phyloP scores from a whole-genome alignment of 2,888 invertebrate genomes.

The Pachymerium ferrugineum region DNA sequence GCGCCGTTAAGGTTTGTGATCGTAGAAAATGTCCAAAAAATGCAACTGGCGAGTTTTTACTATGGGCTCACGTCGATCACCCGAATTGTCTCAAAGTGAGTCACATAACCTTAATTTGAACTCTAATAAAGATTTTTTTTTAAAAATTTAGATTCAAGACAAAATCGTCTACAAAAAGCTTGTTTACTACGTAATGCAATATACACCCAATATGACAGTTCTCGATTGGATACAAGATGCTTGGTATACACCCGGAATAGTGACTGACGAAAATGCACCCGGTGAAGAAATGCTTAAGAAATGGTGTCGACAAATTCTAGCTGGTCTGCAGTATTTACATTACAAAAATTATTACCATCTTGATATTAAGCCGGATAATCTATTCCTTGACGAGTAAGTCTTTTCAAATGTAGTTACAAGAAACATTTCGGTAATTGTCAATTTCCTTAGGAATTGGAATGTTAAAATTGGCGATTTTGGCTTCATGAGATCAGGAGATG shows the following conservation, averaged over 20 bases:
- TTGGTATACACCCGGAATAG: background rate
- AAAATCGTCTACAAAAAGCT: background rate
- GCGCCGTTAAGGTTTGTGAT: conserved; percentile 16
- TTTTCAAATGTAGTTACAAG: too few species aligned
- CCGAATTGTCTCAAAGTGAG: conserved; percentile 3
- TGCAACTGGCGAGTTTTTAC: background rate
- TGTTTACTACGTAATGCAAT: conserved; percentile 12
- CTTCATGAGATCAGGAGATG: background rate
- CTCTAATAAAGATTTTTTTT: background rate
- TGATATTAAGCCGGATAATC: conserved; percentile 29
- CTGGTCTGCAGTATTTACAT: conserved; percentile 9
- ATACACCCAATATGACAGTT: background rate
- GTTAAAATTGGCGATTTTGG: conserved; percentile 25
- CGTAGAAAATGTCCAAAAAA: background rate
- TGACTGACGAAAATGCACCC: background rate
- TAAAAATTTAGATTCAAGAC: background rate
- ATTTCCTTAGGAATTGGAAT: conserved; percentile 1
- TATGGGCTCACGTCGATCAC: conserved; percentile 16
- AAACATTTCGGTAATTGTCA: background rate
- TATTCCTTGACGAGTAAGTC: conserved; percentile 23
- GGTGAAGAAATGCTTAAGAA: conserved; percentile 1
- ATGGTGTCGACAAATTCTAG: background rate
- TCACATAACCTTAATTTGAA: background rate
- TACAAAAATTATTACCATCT: background rate
- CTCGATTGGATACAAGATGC: conserved; percentile 23